These are phyloP conservation scores for Galaxea fascicularis DNA, from an alignment of 92 coral and sea anemone genomes.

Conservation along the genomic window DNA sequence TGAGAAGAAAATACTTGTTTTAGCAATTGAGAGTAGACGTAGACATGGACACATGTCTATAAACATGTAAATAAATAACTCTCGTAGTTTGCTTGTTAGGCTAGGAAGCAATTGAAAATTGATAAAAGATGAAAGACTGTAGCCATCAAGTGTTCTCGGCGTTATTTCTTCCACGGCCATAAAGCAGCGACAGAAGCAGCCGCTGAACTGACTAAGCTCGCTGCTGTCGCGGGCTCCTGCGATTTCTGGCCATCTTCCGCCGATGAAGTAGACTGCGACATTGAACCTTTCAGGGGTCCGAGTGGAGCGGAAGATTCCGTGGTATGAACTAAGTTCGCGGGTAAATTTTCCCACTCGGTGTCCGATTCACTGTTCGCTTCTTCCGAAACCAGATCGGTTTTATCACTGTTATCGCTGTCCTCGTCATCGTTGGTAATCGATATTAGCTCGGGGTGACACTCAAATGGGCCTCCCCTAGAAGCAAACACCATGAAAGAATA, in stretches of 20 bases:
- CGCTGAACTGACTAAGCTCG: slow-evolving; percentile 92
- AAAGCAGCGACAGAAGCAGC: slow-evolving; percentile 97
- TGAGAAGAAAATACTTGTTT: no score
- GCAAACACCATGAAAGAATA: neutral
- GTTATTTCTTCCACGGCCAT: slow-evolving; percentile 96
- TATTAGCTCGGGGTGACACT: slow-evolving; percentile 83
- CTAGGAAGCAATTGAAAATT: no score
- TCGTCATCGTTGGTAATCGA: slow-evolving; percentile 63
- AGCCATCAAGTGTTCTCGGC: neutral
- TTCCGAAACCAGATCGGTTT: slow-evolving; percentile 67
- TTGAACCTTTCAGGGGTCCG: slow-evolving; percentile 30
- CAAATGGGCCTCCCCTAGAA: slow-evolving; percentile 80
- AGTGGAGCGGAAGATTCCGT: slow-evolving; percentile 53
- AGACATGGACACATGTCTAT: no score
- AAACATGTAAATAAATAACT: no score
- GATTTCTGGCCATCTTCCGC: slow-evolving; percentile 49
- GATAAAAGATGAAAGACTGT: no score
- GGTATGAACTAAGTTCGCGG: slow-evolving; percentile 65
- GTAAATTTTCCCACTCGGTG: slow-evolving; percentile 92
- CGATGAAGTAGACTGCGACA: slow-evolving; percentile 42
- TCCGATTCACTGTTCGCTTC: slow-evolving; percentile 85
- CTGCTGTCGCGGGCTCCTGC: slow-evolving; percentile 70
- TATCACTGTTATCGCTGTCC: slow-evolving; percentile 62
- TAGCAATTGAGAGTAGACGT: no score
- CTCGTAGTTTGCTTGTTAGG: no score